Conservation (phyloP, 2,797 vertebrate genomes). For the Rhinatrema bivittatum region DNA sequence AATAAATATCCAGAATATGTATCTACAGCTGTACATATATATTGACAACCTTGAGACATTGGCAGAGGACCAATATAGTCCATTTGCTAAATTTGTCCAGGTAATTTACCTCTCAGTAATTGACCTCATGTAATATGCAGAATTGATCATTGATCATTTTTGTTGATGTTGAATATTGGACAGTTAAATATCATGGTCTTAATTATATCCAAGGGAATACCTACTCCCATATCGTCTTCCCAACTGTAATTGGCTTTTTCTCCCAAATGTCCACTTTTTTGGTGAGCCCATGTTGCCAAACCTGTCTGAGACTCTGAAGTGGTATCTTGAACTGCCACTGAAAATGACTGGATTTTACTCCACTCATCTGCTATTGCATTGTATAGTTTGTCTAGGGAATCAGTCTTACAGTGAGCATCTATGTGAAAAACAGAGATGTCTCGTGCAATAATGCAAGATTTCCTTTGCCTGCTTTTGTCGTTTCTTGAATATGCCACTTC, state of each 20-base stretch:
- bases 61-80: not conserved
- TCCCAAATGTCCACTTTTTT: not conserved
- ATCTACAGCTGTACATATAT: not conserved
- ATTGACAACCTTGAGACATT: not conserved
- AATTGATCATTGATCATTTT: too few relatives aligned
- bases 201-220: not conserved
- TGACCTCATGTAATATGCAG: too few relatives aligned
- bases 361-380: not conserved
- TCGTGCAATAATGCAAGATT: not conserved
- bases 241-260: too few relatives aligned
- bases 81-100: not conserved
- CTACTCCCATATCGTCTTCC: not conserved
- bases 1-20: not conserved
- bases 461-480: not conserved
- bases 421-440: not conserved
- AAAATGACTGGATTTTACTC: not conserved
- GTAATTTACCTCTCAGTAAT: not conserved
- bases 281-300: not conserved
- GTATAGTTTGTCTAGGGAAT: accelerated
- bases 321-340: not conserved
- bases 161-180: not conserved
- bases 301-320: not conserved
- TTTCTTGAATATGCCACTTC: not conserved
- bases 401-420: not conserved
- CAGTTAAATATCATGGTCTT: not conserved